Evolutionary conservation across 2,113 vertebrate species (phyloP).

Genomic region (Tretioscincus oriximinensis): DNA sequence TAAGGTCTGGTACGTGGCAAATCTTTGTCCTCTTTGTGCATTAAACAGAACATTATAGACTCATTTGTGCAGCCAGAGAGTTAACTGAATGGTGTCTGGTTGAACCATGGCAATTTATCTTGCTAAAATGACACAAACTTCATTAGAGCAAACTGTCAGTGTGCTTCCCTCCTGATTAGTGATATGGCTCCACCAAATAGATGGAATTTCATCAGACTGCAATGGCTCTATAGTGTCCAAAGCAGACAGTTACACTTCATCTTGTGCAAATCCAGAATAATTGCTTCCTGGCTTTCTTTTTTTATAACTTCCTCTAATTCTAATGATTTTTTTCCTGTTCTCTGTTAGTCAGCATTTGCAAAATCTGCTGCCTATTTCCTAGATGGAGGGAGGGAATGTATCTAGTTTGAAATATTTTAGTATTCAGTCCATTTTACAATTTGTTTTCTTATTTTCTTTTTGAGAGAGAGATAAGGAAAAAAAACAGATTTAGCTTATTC

Average conservation of each 20-base stretch:
- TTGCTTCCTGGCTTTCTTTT: neutral
- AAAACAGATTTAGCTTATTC: too few relatives aligned
- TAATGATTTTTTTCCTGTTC: neutral
- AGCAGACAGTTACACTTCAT: neutral
- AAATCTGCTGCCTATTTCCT: neutral
- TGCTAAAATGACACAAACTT: neutral
- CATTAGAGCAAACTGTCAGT: neutral
- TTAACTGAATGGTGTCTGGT: neutral
- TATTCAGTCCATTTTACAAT: too few relatives aligned
- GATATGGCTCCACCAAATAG: neutral
- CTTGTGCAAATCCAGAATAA: neutral
- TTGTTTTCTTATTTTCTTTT: neutral
- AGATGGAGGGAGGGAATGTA: too few relatives aligned
- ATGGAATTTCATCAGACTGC: neutral
- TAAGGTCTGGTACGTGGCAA: constrained; percentile 3
- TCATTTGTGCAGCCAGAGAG: neutral
- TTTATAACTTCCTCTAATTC: neutral
- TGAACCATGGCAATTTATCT: neutral
- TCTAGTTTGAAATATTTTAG: too few relatives aligned
- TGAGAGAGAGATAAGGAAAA: too few relatives aligned
- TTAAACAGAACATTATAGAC: neutral
- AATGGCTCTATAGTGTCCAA: neutral
- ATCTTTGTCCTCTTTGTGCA: neutral
- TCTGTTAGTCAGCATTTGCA: neutral
- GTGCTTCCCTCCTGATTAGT: neutral